Evolutionary conservation across 2,888 invertebrate genomes (phyloP), one percentile per base, ranked within the genome.

Genomic region (Baccha elongata): DNA sequence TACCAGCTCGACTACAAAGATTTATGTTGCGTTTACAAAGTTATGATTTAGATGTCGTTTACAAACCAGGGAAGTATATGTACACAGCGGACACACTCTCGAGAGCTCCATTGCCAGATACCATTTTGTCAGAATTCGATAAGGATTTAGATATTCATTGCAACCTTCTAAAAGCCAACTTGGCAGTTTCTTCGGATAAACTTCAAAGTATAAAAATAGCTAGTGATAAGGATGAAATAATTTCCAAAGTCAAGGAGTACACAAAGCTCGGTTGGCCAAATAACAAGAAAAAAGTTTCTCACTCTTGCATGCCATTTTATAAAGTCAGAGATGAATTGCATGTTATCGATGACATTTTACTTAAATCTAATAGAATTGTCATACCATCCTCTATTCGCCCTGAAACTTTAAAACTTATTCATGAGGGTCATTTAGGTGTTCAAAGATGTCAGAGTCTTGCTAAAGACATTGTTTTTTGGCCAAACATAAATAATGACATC

Each of bases 221-320:
- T 50, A 44, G 35, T 32, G 44, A 53, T 52, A 53, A 1, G 3
- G 72, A 72, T n/a, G 29, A 42, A 37, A 55, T 32, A 13, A 37
- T 76, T 62, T n/a, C 40, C 50, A 84, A 80, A 64, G 37, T 81
- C 8, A 58, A 32, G 32, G 37, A 62, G 8, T 81, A 76, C 40
- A 44, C 76, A 23, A 3, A 60, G 53, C 40, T 53, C 52, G 85
- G 81, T 11, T 85, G 75, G 85, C 80, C 85, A 17, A 32, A 73
- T 26, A 8, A 48, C n/a, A 76, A 69, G 73, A 84, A 80, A 17
- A 2, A 40, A 13, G 50, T 85, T 15, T 40, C 68, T 1, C 32
- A 58, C 19, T 11, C 17, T 6, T 23, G 37, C 21, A 69, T 40
- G 32, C 62, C 62, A 7, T 73, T 58, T 52, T 73, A 11, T 40